Evolutionary conservation across 2,113 vertebrate species (phyloP).

Genomic region (Mystacornis crossleyi): DNA sequence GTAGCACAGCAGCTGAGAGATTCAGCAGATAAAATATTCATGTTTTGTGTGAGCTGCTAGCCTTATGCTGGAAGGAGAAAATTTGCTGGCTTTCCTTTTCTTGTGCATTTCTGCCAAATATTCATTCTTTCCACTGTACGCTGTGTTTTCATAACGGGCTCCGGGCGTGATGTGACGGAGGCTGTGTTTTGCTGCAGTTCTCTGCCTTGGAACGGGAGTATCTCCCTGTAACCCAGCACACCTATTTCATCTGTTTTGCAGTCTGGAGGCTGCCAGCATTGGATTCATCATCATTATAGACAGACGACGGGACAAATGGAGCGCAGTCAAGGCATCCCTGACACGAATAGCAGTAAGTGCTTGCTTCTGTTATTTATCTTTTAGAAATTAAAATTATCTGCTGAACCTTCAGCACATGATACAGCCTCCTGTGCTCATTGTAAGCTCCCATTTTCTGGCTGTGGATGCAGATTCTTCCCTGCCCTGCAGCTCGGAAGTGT

Average conservation of each 20-base stretch:
- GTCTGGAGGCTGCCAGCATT: slow-evolving; percentile 92
- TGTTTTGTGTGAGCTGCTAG: slow-evolving; percentile 1
- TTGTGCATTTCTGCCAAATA: background rate
- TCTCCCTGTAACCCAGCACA: slow-evolving; percentile 2
- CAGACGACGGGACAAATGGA: slow-evolving; percentile 95
- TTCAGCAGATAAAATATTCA: background rate
- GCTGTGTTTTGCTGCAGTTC: background rate
- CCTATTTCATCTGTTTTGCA: slow-evolving; percentile 64
- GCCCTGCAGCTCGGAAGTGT: background rate
- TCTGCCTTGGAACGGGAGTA: background rate
- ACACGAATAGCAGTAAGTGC: slow-evolving; percentile 90
- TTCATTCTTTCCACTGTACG: background rate
- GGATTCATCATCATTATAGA: slow-evolving; percentile 95
- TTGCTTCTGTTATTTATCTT: background rate
- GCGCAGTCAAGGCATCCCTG: slow-evolving; percentile 89
- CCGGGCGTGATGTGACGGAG: background rate
- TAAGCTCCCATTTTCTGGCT: background rate
- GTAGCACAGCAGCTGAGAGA: background rate
- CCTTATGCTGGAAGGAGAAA: background rate
- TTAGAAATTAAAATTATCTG: background rate
- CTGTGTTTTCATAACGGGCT: background rate
- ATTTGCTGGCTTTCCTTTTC: background rate
- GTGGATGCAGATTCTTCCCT: background rate
- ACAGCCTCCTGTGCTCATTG: background rate
- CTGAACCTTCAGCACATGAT: background rate